Evolutionary conservation across 1,140 invertebrate genomes (phyloP), one percentile per base, ranked within the genome.

Genomic region (Chelonus insularis): DNA sequence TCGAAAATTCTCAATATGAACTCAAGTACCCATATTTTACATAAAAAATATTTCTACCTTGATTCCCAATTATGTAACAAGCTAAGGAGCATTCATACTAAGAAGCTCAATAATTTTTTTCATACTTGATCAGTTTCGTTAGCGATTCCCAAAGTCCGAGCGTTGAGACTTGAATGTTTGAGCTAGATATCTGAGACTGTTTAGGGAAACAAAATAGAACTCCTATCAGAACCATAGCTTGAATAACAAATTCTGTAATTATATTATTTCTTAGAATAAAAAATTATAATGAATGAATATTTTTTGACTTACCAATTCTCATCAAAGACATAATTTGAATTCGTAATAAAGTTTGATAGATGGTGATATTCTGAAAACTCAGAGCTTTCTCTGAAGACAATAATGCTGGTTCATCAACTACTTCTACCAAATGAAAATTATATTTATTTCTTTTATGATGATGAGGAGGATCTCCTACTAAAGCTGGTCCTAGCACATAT

Each of bases 401-500:
- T n/a, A n/a, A n/a, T n/a, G n/a, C n/a, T n/a, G n/a, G n/a, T n/a
- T n/a, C n/a, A n/a, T n/a, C n/a, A n/a, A n/a, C n/a, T n/a, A n/a
- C n/a, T n/a, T n/a, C n/a, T n/a, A n/a, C n/a, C n/a, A n/a, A n/a
- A n/a, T 7, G 20, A 32, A 12, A 34, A 4, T 1, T 34, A 32
- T 4, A 4, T 36, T 20, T 34, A 9, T 14, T 18, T 52, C 29
- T n/a, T 29, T 16, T 34, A 14, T 5, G 7, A 16, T 39, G 16
- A 12, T 39, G 11, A 18, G 9, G 21, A 2, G 45, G 11, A n/a
- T 11, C 60, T 12, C 54, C 61, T 12, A 72, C 62, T 2, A 73
- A 4, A 0, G 54, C 56, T 54, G 70, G 68, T 7, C 70, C 66
- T 7, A 82, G 58, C 16, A 79, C 45, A 67, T 79, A 82, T 5